Evolutionary conservation across 53 echinoderm and acorn worm genomes (phyloP).

Genomic region (Apostichopus leukothele): DNA sequence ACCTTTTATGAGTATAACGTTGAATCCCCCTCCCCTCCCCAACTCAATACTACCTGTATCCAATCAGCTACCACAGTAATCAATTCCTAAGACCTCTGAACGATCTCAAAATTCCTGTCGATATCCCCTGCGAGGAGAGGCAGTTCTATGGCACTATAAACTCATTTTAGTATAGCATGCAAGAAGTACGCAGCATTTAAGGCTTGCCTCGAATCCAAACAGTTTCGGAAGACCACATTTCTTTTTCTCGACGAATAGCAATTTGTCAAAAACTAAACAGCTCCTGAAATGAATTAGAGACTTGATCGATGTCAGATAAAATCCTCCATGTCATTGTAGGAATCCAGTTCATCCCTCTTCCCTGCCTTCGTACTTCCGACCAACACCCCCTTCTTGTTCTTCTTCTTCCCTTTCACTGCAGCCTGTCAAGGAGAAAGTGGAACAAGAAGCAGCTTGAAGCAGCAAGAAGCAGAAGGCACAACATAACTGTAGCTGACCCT

Average conservation of each 20-base stretch:
- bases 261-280: neutral
- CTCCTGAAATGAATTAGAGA: neutral
- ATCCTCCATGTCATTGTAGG: conserved; percentile 76
- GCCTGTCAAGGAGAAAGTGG: conserved; percentile 5
- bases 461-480: too few species aligned
- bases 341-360: conserved; percentile 69
- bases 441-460: too few species aligned
- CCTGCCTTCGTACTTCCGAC: conserved; percentile 77
- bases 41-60: too few species aligned
- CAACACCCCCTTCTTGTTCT: conserved; percentile 81
- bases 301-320: conserved; percentile 75
- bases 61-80: too few species aligned
- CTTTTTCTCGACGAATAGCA: neutral
- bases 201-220: neutral
- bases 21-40: too few species aligned
- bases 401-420: conserved; percentile 74
- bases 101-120: too few species aligned
- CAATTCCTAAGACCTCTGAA: too few species aligned
- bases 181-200: neutral
- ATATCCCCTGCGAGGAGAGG: neutral
- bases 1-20: too few species aligned
- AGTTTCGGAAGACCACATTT: conserved; percentile 3
- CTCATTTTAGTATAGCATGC: neutral
- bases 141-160: neutral
- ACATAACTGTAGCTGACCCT: too few species aligned